Evolutionary conservation across 2,888 invertebrate species (phyloP).

Genomic region (Drosophila picticornis): DNA sequence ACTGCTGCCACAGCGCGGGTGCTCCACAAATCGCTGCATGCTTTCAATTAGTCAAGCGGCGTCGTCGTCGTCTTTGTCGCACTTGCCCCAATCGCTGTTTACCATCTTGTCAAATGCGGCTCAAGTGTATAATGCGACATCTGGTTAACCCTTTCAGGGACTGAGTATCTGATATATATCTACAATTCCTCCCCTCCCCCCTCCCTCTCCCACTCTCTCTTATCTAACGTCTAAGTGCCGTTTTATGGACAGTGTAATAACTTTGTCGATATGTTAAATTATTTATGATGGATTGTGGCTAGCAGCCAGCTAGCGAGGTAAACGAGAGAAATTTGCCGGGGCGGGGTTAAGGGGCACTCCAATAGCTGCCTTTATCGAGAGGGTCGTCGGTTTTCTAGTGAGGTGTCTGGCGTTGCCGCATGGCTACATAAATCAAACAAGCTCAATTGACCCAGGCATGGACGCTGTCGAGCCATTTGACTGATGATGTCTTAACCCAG

Average conservation of each 20-base stretch:
- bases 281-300: constrained; percentile 57
- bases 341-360: constrained; percentile 20
- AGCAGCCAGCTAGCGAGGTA: neutral
- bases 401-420: constrained; percentile 35
- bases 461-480: constrained; percentile 68
- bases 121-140: constrained; percentile 44
- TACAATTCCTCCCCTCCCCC: neutral
- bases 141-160: neutral
- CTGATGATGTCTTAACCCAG: constrained; percentile 69
- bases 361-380: constrained; percentile 41
- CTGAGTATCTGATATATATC: neutral
- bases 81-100: constrained; percentile 59
- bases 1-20: too few relatives aligned
- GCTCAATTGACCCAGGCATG: constrained; percentile 62
- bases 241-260: constrained; percentile 70
- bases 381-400: neutral
- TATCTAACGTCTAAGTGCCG: constrained; percentile 43
- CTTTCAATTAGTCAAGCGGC: constrained; percentile 57
- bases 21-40: constrained; percentile 8
- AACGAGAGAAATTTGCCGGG: neutral
- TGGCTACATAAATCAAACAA: constrained; percentile 65
- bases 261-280: constrained; percentile 66
- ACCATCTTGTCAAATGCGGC: constrained; percentile 58
- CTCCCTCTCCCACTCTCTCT: neutral
- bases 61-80: constrained; percentile 5